Percentiles rank a stretch among this genome's conserved stretches.
Conservation (phyloP, 2,797 vertebrate genomes). For the Bradypodion ventrale region DNA sequence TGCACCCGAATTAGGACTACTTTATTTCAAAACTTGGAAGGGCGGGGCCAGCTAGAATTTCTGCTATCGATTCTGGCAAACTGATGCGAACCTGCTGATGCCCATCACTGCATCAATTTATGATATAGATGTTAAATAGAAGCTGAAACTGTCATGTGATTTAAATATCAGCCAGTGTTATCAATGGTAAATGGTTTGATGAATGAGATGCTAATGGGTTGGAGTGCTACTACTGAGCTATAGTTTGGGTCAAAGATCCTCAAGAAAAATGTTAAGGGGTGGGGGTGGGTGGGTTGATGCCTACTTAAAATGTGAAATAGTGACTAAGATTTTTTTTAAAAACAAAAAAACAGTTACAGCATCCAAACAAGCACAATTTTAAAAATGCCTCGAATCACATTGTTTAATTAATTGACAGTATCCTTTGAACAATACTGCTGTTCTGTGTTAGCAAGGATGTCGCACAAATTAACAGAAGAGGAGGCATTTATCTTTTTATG, state of each 20-base stretch:
- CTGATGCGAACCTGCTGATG: no score
- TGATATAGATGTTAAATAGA: neutral
- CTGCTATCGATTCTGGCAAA: no score
- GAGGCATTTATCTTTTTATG: neutral
- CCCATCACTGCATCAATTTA: no score
- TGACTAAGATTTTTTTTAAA: slow-evolving; percentile 25
- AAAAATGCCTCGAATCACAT: neutral
- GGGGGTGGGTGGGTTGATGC: neutral
- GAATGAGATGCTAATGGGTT: neutral
- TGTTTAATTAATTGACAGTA: neutral
- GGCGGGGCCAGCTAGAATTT: no score
- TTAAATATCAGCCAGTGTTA: neutral
- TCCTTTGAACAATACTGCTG: neutral
- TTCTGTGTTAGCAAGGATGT: neutral
- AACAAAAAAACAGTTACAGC: neutral
- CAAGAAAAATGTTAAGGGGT: slow-evolving; percentile 34
- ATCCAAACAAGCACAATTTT: neutral
- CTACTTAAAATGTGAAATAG: neutral
- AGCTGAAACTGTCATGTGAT: neutral
- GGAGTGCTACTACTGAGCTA: slow-evolving; percentile 11
- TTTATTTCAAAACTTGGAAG: no score
- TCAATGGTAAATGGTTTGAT: slow-evolving; percentile 15
- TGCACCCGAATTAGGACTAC: no score
- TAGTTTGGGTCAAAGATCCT: slow-evolving; percentile 25
- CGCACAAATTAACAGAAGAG: neutral